Evolutionary conservation across 2,888 invertebrate genomes (phyloP), one percentile per base, ranked within the genome.

Genomic region (Eupithecia exiguata): DNA sequence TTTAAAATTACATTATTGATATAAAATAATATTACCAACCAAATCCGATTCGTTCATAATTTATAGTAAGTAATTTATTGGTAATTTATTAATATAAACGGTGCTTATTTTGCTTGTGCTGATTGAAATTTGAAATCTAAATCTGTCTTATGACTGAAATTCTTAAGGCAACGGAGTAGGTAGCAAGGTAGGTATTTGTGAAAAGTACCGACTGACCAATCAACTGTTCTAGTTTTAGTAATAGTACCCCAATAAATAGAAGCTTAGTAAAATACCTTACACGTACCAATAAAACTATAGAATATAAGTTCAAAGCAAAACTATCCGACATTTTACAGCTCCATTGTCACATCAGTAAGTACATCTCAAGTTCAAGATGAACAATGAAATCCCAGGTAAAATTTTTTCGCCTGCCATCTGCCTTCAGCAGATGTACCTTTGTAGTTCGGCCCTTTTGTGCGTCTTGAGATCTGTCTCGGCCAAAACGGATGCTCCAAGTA

Each of bases 341-440:
- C 16, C 73, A 58, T 82, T 69, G 84, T 77, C 86, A 84, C 87
- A 83, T 82, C 79, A 77, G 69, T 77, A 69, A 71, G 73, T 76
- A 74, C 83, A 79, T 86, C 86, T 89, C 87, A 87, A 90, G 88
- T 87, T 88, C 84, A 89, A 84, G 83, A 86, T 78, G 83, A 82
- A 85, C 85, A 83, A 87, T 84, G 84, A 83, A 82, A 77, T 83
- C 78, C 87, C 91, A 92, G 92, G 92, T 92, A 92, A 88, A 84
- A 87, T 91, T 91, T 91, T 89, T 90, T 91, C 85, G 78, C 80
- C 77, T 81, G 84, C 86, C 92, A 92, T 90, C 92, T 92, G 92
- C 87, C 82, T 83, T 88, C 85, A 86, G 92, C 92, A 92, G 92
- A 92, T 92, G 92, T 86, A 86, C 88, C 87, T 87, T 91, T 91